phyloP scores from a whole-genome alignment of 2,888 invertebrate species.

The Cataglyphis cursor region DNA sequence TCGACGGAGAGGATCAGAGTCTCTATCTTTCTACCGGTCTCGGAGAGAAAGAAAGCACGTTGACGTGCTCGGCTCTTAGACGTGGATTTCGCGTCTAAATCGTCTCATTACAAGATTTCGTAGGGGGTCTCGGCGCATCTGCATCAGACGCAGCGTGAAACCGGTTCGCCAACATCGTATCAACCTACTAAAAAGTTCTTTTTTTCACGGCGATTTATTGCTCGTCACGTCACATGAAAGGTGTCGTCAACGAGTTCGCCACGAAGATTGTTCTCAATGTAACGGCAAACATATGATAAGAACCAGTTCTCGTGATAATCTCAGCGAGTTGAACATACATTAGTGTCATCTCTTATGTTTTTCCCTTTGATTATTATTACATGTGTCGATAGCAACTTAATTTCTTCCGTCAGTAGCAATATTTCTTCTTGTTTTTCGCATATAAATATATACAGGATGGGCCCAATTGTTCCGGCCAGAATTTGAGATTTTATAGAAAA shows the following conservation, averaged over 20 bases:
- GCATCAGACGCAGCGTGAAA: constrained; percentile 78
- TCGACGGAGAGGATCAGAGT: constrained; percentile 39
- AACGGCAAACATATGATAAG: constrained; percentile 19
- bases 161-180: constrained; percentile 68
- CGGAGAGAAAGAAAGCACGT: constrained; percentile 44
- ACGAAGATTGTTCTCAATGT: constrained; percentile 25
- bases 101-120: constrained; percentile 84
- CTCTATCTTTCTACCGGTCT: constrained; percentile 66
- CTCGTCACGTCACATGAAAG: constrained; percentile 52
- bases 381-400: background rate
- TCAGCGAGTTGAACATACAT: background rate
- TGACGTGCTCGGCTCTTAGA: constrained; percentile 65
- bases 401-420: background rate
- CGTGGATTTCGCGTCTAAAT: constrained; percentile 85
- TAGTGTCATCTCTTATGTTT: background rate
- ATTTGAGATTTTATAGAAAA: too few species aligned
- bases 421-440: background rate
- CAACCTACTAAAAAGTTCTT: constrained; percentile 65
- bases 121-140: constrained; percentile 84
- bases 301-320: constrained; percentile 28
- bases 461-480: too few species aligned
- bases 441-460: background rate
- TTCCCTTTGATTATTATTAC: background rate
- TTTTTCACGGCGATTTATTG: constrained; percentile 54
- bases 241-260: constrained; percentile 30